Percentiles rank a stretch among this genome's conserved stretches.
Conservation (phyloP, 2,113 vertebrate genomes). For the Oxygymnocypris stewartii region DNA sequence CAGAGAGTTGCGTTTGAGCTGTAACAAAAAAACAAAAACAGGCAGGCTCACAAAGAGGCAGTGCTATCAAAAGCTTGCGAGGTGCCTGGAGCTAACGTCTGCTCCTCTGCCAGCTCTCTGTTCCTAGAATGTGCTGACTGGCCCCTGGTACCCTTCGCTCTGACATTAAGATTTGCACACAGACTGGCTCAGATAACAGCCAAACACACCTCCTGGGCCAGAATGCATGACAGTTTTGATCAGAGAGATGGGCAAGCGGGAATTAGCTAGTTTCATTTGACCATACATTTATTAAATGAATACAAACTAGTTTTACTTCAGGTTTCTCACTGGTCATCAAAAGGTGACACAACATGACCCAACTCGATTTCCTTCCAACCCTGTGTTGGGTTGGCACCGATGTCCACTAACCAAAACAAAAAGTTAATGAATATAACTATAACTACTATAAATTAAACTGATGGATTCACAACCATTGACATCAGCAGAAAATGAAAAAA, state of each 20-base stretch:
- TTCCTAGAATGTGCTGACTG: slow-evolving; percentile 72
- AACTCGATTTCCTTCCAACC: no score
- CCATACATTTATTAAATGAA: slow-evolving; percentile 23
- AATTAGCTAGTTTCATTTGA: slow-evolving; percentile 39
- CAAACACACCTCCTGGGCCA: slow-evolving; percentile 71
- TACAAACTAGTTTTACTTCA: not conserved
- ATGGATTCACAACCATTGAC: not conserved
- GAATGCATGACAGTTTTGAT: slow-evolving; percentile 82
- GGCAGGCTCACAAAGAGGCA: slow-evolving; percentile 83
- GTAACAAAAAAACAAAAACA: slow-evolving; percentile 62
- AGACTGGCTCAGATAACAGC: slow-evolving; percentile 25
- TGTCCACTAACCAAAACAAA: not conserved
- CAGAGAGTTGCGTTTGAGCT: slow-evolving; percentile 80
- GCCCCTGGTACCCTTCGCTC: slow-evolving; percentile 81
- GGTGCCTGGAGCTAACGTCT: slow-evolving; percentile 90
- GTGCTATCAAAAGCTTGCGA: slow-evolving; percentile 87
- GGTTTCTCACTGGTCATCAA: not conserved
- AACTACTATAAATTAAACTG: not conserved
- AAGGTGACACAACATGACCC: not conserved
- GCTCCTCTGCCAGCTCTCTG: slow-evolving; percentile 87
- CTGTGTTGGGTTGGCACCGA: not conserved
- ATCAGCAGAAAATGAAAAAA: no score
- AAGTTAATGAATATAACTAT: not conserved
- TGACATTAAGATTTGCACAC: slow-evolving; percentile 78
- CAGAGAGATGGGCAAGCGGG: slow-evolving; percentile 58